phyloP scores from a whole-genome alignment of 2,888 invertebrate species.

The Tyria jacobaeae region DNA sequence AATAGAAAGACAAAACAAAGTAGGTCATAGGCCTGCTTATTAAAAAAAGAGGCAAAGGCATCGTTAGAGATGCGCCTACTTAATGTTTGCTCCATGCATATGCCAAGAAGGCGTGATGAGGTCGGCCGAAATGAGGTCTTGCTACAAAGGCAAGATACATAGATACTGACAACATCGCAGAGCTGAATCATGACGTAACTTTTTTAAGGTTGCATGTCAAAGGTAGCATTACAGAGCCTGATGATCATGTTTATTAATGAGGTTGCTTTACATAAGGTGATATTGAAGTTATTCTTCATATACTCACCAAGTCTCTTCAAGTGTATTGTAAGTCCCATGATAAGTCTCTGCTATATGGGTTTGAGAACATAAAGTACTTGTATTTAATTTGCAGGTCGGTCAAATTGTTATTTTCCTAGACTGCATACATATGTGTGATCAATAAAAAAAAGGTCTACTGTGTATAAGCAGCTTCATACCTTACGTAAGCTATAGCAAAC shows the following conservation, averaged over 20 bases:
- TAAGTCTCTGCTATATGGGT: too few relatives aligned
- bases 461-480: too few relatives aligned
- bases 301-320: too few relatives aligned
- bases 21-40: conserved; percentile 46
- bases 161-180: conserved; percentile 17
- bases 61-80: conserved; percentile 33
- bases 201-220: conserved; percentile 10
- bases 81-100: conserved; percentile 51
- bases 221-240: neutral
- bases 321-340: too few relatives aligned
- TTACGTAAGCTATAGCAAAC: too few relatives aligned
- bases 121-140: conserved; percentile 57
- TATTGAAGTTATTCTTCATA: too few relatives aligned
- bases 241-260: neutral
- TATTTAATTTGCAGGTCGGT: too few relatives aligned
- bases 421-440: too few relatives aligned
- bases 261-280: neutral
- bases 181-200: conserved; percentile 35
- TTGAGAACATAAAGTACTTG: too few relatives aligned
- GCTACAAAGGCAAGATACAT: conserved; percentile 19
- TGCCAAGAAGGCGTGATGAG: conserved; percentile 50
- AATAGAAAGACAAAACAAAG: conserved; percentile 28
- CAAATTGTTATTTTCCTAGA: too few relatives aligned
- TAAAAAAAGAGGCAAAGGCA: conserved; percentile 27
- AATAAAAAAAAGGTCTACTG: too few relatives aligned